Percentiles rank a stretch among this genome's conserved stretches.
phyloP scores from a whole-genome alignment of 2,113 vertebrate species.

The Dicaeum eximium region DNA sequence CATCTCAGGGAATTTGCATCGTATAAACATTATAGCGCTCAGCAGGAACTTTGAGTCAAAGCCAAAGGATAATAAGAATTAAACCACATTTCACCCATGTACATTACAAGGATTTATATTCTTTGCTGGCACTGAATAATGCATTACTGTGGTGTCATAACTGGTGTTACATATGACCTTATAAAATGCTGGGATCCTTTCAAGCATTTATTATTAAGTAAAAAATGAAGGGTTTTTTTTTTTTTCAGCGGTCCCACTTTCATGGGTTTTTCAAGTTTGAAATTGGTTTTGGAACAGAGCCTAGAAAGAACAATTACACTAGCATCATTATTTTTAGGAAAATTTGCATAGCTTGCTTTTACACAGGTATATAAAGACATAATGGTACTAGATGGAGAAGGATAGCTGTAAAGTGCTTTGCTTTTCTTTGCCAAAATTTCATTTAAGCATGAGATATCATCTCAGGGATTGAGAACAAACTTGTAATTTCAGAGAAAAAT shows the following conservation, averaged over 20 bases:
- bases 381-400: not conserved
- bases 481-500: not conserved
- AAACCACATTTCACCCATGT: slow-evolving; percentile 11
- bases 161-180: slow-evolving; percentile 19
- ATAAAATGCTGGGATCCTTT: slow-evolving; percentile 32
- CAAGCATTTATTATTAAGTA: not conserved
- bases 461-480: not conserved
- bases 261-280: not conserved
- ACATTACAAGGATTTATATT: slow-evolving; percentile 41
- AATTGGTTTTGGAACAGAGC: not conserved
- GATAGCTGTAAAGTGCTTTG: not conserved
- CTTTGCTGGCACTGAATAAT: slow-evolving; percentile 25
- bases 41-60: not conserved
- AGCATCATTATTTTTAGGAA: not conserved
- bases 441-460: not conserved
- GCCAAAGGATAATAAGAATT: slow-evolving; percentile 37
- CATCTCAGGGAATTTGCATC: not conserved
- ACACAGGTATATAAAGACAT: not conserved
- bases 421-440: not conserved
- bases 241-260: not conserved
- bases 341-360: not conserved
- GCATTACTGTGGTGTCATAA: slow-evolving; percentile 3
- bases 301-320: not conserved
- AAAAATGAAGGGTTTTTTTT: not conserved
- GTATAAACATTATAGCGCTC: not conserved